Conservation (phyloP, 2,113 vertebrate genomes). For the Pardalotus punctatus region DNA sequence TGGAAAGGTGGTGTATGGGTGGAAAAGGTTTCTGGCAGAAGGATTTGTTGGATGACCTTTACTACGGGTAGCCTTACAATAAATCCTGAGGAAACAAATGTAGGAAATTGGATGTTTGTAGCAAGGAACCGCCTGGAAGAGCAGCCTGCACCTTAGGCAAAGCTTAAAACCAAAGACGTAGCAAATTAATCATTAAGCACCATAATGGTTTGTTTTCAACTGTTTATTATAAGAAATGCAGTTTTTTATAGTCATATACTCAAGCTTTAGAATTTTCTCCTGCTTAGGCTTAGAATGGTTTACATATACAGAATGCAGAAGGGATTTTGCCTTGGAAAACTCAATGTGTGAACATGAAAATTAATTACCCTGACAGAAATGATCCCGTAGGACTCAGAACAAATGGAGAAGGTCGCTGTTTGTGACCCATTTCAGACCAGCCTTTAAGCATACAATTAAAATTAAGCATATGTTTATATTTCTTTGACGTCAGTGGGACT, state of each 20-base stretch:
- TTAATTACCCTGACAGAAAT: neutral
- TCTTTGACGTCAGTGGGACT: neutral
- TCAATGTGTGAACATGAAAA: neutral
- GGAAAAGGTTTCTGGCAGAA: neutral
- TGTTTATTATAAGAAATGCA: neutral
- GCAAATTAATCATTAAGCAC: constrained; percentile 36
- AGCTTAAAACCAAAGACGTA: constrained; percentile 12
- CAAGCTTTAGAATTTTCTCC: neutral
- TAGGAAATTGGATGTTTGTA: constrained; percentile 30
- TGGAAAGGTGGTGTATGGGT: neutral
- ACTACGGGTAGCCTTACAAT: neutral
- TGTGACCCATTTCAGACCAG: neutral
- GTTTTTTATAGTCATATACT: neutral
- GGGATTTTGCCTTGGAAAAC: neutral
- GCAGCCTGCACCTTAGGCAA: neutral
- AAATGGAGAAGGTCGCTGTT: neutral
- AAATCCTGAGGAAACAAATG: neutral
- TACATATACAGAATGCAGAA: neutral
- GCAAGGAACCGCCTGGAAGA: neutral
- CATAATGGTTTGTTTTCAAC: neutral
- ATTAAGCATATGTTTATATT: neutral
- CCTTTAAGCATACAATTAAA: neutral
- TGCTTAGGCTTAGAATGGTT: neutral
- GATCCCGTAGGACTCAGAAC: neutral
- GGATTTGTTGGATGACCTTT: neutral